phyloP scores from a whole-genome alignment of 1,140 invertebrate genomes.

The Oscheius sp. region DNA sequence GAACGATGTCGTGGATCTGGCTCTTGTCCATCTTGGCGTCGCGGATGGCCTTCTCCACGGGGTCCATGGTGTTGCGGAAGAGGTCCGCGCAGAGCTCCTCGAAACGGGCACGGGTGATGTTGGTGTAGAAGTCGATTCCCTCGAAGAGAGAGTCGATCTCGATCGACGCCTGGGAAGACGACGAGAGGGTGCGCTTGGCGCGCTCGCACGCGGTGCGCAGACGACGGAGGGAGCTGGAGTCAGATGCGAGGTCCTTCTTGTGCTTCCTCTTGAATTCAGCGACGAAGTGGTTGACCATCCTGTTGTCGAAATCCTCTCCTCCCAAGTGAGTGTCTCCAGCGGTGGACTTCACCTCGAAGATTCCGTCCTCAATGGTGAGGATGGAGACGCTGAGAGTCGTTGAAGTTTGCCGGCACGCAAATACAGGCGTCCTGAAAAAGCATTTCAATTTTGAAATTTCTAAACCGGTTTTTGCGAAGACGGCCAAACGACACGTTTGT shows the following conservation, averaged over 20 bases:
- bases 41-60: conserved; percentile 86
- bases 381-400: too few relatives aligned
- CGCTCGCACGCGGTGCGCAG: conserved; percentile 89
- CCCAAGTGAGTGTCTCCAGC: conserved; percentile 95
- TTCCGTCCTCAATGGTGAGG: too few relatives aligned
- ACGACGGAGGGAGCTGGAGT: conserved; percentile 85
- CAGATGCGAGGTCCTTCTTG: conserved; percentile 85
- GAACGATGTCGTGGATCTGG: conserved; percentile 74
- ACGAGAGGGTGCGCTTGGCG: conserved; percentile 89
- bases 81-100: conserved; percentile 91
- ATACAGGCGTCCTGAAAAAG: too few relatives aligned
- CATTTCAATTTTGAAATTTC: too few relatives aligned
- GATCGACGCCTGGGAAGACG: conserved; percentile 85
- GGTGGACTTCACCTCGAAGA: too few relatives aligned
- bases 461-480: too few relatives aligned
- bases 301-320: conserved; percentile 94
- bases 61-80: conserved; percentile 82
- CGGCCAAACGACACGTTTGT: too few relatives aligned
- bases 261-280: conserved; percentile 95
- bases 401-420: too few relatives aligned
- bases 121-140: conserved; percentile 93
- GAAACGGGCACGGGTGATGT: conserved; percentile 87
- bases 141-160: conserved; percentile 94
- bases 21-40: conserved; percentile 90
- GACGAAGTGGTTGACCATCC: conserved; percentile 91